These are phyloP conservation scores for Pseudococcus jackbeardsleyi DNA, from an alignment of 2,888 invertebrate species.

Conservation along the genomic window DNA sequence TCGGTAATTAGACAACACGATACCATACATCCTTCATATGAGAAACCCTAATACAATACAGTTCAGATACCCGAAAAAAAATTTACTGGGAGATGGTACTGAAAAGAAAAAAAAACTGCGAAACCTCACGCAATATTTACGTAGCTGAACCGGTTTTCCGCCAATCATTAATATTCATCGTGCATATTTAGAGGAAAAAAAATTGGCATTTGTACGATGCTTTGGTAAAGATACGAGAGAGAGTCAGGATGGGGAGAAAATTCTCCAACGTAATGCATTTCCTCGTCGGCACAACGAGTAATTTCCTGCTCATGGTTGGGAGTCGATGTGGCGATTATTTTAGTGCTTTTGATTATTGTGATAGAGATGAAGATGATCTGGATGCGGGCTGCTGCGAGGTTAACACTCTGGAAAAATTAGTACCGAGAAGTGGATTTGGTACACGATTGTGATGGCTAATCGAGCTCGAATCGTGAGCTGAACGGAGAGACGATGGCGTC, in stretches of 20 bases:
- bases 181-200: neutral
- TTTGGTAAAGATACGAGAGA: neutral
- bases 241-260: neutral
- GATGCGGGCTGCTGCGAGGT: constrained; percentile 16
- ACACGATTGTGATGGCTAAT: too few species aligned
- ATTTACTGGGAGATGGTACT: neutral
- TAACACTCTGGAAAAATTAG: neutral
- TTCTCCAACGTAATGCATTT: neutral
- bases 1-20: neutral
- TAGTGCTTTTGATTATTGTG: neutral
- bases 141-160: neutral
- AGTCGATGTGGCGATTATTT: neutral
- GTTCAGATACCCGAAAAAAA: constrained; percentile 7
- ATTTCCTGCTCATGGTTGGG: neutral
- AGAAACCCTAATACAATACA: neutral
- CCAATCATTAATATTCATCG: neutral
- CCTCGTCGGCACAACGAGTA: constrained; percentile 25
- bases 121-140: constrained; percentile 21
- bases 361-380: neutral
- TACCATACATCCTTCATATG: too few species aligned
- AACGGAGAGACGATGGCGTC: neutral
- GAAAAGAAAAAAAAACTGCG: neutral
- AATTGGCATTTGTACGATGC: neutral
- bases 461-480: neutral
- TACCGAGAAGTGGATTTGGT: neutral